Evolutionary conservation across 1,140 invertebrate species (phyloP).

Genomic region (Heliconius melpomene): DNA sequence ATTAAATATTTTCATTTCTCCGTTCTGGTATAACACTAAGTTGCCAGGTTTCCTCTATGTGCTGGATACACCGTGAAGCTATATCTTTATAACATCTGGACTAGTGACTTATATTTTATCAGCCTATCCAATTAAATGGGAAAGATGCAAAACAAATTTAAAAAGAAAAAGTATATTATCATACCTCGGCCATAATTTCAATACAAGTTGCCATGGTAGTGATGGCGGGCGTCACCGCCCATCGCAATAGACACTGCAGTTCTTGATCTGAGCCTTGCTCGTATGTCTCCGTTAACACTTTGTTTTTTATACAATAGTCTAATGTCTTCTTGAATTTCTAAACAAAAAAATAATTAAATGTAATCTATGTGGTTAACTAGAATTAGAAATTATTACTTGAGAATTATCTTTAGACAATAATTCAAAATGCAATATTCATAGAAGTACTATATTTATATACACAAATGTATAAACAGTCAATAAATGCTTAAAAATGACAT

Average conservation of each 20-base stretch:
- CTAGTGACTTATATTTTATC: too few relatives aligned
- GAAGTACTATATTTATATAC: too few relatives aligned
- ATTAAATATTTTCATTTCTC: too few relatives aligned
- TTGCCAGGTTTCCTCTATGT: too few relatives aligned
- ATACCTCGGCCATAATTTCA: conserved; percentile 55
- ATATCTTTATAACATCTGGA: too few relatives aligned
- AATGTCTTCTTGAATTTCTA: conserved; percentile 80
- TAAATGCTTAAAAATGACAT: too few relatives aligned
- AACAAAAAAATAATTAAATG: conserved; percentile 21
- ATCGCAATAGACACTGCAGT: conserved; percentile 48
- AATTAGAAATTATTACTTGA: too few relatives aligned
- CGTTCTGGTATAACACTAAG: too few relatives aligned
- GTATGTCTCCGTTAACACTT: conserved; percentile 55
- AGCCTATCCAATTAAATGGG: background rate
- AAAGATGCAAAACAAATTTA: background rate
- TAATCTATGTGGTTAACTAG: background rate
- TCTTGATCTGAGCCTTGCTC: conserved; percentile 31
- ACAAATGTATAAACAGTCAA: too few relatives aligned
- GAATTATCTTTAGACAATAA: too few relatives aligned
- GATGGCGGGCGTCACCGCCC: conserved; percentile 53
- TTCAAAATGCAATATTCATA: too few relatives aligned
- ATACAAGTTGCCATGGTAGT: conserved; percentile 45
- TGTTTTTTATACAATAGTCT: conserved; percentile 69
- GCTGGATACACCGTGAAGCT: too few relatives aligned
- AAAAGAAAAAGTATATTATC: background rate